phyloP scores from a whole-genome alignment of 2,797 vertebrate genomes.

The Zalophus californianus region DNA sequence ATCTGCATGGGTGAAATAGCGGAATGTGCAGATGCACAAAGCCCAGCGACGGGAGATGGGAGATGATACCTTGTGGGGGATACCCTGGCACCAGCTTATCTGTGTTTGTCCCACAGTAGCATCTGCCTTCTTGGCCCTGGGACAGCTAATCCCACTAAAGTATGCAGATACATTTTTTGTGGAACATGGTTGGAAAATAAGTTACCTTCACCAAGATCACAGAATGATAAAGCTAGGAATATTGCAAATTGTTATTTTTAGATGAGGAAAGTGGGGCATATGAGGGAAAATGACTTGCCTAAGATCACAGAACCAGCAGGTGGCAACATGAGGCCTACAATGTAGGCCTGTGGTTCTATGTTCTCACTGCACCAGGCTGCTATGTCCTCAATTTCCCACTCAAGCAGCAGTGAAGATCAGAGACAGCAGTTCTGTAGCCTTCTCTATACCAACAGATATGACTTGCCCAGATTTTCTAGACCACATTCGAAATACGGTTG shows the following conservation, averaged over 20 bases:
- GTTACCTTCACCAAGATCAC: neutral
- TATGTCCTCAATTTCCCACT: neutral
- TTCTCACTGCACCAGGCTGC: no score
- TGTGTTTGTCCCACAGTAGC: neutral
- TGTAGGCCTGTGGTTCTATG: fast-evolving
- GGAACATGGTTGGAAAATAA: neutral
- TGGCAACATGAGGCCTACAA: neutral
- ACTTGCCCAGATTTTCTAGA: neutral
- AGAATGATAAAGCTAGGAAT: neutral
- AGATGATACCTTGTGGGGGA: fast-evolving
- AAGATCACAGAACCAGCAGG: neutral
- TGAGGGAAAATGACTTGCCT: neutral
- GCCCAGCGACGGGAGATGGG: fast-evolving
- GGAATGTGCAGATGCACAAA: fast-evolving
- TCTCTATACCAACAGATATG: neutral
- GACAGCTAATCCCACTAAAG: neutral
- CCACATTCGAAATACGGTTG: neutral
- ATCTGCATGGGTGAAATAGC: neutral
- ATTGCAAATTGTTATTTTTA: neutral
- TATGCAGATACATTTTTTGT: neutral
- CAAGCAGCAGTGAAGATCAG: neutral
- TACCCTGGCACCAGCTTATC: neutral
- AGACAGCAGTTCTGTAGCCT: fast-evolving
- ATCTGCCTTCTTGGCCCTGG: neutral
- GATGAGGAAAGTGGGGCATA: neutral